Evolutionary conservation across 2,113 vertebrate genomes (phyloP).

Genomic region (Hyla sarda): DNA sequence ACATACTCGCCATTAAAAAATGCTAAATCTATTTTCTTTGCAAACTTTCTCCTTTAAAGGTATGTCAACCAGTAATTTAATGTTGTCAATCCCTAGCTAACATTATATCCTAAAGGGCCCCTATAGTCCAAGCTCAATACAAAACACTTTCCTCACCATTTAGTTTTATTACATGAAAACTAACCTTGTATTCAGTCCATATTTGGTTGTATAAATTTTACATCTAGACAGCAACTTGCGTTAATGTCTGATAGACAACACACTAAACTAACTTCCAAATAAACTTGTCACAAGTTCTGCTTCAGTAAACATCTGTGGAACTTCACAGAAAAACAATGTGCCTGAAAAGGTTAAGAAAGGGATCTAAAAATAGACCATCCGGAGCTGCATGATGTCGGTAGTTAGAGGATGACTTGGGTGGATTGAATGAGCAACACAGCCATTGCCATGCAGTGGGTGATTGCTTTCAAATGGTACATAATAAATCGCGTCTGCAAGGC

Average conservation of each 20-base stretch:
- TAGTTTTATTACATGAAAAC: neutral
- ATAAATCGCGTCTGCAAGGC: conserved; percentile 13
- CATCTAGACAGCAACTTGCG: neutral
- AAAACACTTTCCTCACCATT: no score
- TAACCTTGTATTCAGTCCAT: no score
- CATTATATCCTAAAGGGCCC: no score
- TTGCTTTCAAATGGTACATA: conserved; percentile 34
- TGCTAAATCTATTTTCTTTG: no score
- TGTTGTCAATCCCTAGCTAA: no score
- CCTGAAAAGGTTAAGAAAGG: conserved; percentile 32
- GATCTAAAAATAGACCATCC: conserved; percentile 12
- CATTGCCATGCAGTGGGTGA: conserved; percentile 47
- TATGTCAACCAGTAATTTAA: no score
- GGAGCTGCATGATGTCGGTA: conserved; percentile 23
- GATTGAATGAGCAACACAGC: conserved; percentile 24
- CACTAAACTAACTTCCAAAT: neutral
- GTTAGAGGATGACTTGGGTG: conserved; percentile 35
- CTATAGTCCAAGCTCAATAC: no score
- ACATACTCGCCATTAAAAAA: no score
- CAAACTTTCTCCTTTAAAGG: no score
- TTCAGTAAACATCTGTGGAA: neutral
- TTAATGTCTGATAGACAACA: neutral
- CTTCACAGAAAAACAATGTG: neutral
- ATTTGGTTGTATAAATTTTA: neutral
- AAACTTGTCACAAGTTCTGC: neutral